Evolutionary conservation across 2,888 invertebrate species (phyloP).

Genomic region (Ecliptopera silaceata): DNA sequence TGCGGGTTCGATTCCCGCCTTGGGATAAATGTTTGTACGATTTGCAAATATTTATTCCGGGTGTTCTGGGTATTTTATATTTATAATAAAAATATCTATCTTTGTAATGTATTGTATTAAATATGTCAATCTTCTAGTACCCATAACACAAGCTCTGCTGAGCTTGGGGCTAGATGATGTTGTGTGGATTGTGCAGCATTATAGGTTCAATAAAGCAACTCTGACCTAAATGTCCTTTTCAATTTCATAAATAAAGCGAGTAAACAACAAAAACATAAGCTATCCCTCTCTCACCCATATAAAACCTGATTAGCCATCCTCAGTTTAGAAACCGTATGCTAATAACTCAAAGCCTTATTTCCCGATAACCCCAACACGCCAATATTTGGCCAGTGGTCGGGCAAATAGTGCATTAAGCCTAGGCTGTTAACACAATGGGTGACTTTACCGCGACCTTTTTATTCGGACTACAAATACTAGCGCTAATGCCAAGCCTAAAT

Average conservation of each 20-base stretch:
- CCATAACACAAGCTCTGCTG: too few species aligned
- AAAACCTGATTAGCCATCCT: constrained; percentile 1
- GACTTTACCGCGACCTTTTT: constrained; percentile 3
- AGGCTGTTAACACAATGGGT: constrained; percentile 6
- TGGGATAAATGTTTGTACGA: too few species aligned
- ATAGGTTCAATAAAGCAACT: too few species aligned
- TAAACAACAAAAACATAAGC: not conserved
- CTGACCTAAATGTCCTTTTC: not conserved
- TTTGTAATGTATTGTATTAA: too few species aligned
- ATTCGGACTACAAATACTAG: not conserved
- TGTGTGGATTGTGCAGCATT: too few species aligned
- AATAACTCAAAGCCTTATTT: constrained; percentile 13
- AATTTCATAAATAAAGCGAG: not conserved
- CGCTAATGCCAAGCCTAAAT: not conserved
- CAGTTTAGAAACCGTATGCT: constrained; percentile 6
- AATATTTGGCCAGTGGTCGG: constrained; percentile 8
- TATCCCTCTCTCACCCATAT: not conserved
- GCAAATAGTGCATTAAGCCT: constrained; percentile 11
- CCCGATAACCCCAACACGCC: constrained; percentile 6
- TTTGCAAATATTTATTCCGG: too few species aligned
- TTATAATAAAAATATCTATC: too few species aligned
- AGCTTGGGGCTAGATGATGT: too few species aligned
- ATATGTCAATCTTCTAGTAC: too few species aligned
- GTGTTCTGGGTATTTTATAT: too few species aligned
- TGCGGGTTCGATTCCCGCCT: too few species aligned